These are phyloP conservation scores for Tachycineta bicolor DNA, from an alignment of 2,113 vertebrate genomes.

Conservation along the genomic window DNA sequence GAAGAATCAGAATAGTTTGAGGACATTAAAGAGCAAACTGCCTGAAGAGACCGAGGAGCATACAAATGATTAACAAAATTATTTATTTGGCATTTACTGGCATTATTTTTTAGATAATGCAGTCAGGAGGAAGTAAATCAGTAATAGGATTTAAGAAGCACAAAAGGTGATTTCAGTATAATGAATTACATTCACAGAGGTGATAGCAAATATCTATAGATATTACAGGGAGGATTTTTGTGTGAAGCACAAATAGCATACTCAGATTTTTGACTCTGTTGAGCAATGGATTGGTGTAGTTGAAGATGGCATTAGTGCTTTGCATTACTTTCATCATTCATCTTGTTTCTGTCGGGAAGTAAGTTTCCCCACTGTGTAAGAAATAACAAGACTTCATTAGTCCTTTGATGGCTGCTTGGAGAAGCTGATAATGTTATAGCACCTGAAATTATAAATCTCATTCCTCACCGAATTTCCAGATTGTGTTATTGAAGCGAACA, in stretches of 20 bases:
- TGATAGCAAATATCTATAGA: neutral
- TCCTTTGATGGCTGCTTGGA: neutral
- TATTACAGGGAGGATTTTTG: neutral
- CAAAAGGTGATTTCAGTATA: neutral
- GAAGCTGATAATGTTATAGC: neutral
- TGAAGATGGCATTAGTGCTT: neutral
- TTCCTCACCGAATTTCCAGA: neutral
- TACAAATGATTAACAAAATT: neutral
- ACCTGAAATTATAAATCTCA: neutral
- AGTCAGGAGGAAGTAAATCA: slow-evolving; percentile 21
- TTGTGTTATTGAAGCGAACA: neutral
- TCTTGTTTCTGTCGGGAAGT: neutral
- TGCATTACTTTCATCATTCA: neutral
- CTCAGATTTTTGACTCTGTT: neutral
- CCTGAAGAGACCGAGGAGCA: neutral
- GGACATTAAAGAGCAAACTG: neutral
- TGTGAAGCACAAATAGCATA: neutral
- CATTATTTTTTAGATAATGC: neutral
- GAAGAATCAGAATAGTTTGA: neutral
- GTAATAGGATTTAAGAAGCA: neutral
- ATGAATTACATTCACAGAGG: neutral
- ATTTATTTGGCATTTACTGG: neutral
- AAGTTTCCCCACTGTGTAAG: neutral
- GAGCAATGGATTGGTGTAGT: neutral
- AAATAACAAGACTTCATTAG: neutral